phyloP scores from a whole-genome alignment of 2,888 invertebrate species.

The Omphaloscelis lunosa region DNA sequence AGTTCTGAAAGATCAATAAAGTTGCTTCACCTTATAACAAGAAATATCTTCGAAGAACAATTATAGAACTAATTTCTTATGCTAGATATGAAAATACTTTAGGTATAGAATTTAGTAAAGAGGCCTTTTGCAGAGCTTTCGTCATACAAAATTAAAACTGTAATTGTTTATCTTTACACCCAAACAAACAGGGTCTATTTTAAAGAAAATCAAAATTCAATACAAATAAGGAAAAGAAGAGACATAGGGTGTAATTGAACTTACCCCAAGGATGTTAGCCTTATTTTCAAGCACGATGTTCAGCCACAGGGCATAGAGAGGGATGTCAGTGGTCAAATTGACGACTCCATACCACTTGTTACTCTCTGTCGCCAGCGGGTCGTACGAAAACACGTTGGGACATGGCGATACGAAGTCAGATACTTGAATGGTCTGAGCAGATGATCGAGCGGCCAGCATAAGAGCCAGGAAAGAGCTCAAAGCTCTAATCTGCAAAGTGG shows the following conservation, averaged over 20 bases:
- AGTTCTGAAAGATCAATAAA: conserved; percentile 82
- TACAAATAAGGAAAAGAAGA: background rate
- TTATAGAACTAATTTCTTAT: background rate
- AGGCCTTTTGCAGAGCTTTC: background rate
- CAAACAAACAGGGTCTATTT: background rate
- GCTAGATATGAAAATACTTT: background rate
- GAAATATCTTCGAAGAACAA: background rate
- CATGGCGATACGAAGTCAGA: conserved; percentile 86
- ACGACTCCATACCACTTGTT: conserved; percentile 91
- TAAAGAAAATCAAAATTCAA: background rate
- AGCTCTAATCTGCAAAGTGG: conserved; percentile 51
- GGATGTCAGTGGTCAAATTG: conserved; percentile 87
- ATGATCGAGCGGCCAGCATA: conserved; percentile 64
- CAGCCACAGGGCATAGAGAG: conserved; percentile 90
- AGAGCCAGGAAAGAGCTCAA: conserved; percentile 67
- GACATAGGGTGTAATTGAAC: conserved; percentile 51
- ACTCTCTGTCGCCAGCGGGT: conserved; percentile 83
- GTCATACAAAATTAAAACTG: background rate
- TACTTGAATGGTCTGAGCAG: conserved; percentile 65
- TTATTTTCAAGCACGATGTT: conserved; percentile 89
- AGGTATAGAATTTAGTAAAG: background rate
- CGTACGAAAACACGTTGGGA: conserved; percentile 90
- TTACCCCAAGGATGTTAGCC: conserved; percentile 91
- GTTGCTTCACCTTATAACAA: background rate
- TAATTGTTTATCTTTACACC: background rate